phyloP scores from a whole-genome alignment of 53 echinoderm and acorn worm genomes.

The Arbacia lixula region DNA sequence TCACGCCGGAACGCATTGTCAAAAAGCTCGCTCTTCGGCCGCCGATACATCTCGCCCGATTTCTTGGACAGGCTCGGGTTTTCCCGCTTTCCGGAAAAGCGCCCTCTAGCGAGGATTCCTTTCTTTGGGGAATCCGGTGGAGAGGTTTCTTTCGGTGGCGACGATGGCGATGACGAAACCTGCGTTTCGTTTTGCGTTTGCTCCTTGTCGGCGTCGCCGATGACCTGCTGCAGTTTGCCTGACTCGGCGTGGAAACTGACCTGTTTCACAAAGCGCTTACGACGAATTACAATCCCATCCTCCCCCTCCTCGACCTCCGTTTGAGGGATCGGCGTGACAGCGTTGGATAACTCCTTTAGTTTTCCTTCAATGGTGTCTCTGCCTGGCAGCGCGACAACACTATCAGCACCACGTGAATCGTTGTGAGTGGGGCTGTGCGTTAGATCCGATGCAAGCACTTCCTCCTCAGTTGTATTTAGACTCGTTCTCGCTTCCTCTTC shows the following conservation, averaged over 20 bases:
- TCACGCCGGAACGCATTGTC: conserved; percentile 7
- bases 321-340: conserved; percentile 33
- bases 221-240: conserved; percentile 29
- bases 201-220: conserved; percentile 46
- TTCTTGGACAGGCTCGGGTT: conserved; percentile 52
- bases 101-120: conserved; percentile 32
- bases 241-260: conserved; percentile 44
- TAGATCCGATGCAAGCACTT: neutral
- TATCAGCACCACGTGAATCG: too few relatives aligned
- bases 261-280: conserved; percentile 47
- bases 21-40: conserved; percentile 39
- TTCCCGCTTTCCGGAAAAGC: conserved; percentile 45
- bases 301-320: neutral
- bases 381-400: too few relatives aligned
- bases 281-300: conserved; percentile 21
- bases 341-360: conserved; percentile 1
- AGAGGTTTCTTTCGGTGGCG: neutral
- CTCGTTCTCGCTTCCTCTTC: neutral
- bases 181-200: neutral
- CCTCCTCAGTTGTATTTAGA: neutral
- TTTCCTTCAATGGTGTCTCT: conserved; percentile 4
- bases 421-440: too few relatives aligned
- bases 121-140: conserved; percentile 23
- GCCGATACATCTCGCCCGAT: conserved; percentile 48
- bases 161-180: neutral